A percentile compares a stretch with the other conserved stretches of the same genome.
Conservation (phyloP, 2,797 vertebrate genomes). For the Remorina albescens region DNA sequence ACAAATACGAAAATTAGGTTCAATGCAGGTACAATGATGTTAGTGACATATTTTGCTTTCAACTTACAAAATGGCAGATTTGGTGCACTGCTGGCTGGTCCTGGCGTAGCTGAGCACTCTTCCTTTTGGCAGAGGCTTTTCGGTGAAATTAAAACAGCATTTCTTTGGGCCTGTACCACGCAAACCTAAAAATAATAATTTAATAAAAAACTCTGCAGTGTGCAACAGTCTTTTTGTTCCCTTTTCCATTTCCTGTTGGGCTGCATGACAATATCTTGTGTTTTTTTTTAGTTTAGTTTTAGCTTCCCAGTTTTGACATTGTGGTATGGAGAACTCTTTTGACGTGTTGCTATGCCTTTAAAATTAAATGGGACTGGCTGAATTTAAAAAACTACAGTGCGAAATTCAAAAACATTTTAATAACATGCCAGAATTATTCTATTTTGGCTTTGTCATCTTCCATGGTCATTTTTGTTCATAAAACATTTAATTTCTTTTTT, state of each 20-base stretch:
- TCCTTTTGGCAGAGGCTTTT: slow-evolving; percentile 3
- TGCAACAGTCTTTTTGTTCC: slow-evolving; percentile 3
- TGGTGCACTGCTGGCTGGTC: slow-evolving; percentile 81
- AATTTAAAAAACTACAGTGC: not conserved
- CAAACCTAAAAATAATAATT: slow-evolving; percentile 42
- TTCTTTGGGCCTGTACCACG: slow-evolving; percentile 60
- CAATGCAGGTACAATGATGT: not conserved
- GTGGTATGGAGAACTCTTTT: not conserved
- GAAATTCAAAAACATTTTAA: not conserved
- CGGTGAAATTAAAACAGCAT: slow-evolving; percentile 76
- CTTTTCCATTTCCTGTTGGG: slow-evolving; percentile 19
- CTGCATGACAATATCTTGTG: not conserved
- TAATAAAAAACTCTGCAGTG: not conserved
- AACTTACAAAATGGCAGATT: slow-evolving; percentile 76
- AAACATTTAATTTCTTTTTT: not conserved
- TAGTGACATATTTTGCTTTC: not conserved
- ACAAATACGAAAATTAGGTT: slow-evolving; percentile 1
- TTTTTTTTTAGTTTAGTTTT: not conserved
- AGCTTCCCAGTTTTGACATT: not conserved
- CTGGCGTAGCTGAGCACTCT: slow-evolving; percentile 58
- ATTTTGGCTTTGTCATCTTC: no score
- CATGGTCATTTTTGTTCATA: no score
- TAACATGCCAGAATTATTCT: not conserved
- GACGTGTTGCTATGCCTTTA: not conserved
- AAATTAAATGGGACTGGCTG: not conserved